phyloP scores from a whole-genome alignment of 2,888 invertebrate genomes.

The Unio delphinus region DNA sequence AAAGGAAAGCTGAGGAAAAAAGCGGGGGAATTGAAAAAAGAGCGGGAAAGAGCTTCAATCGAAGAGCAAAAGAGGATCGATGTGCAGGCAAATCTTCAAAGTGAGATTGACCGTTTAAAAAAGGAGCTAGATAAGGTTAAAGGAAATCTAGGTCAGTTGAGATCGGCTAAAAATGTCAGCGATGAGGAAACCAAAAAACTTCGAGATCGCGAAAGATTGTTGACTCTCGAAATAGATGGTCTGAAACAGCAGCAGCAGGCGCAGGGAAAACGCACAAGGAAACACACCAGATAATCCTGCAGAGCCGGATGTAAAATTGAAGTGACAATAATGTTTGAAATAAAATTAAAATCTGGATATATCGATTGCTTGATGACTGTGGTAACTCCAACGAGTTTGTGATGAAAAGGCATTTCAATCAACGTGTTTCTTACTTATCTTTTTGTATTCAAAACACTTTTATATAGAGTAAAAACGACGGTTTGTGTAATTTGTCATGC shows the following conservation, averaged over 20 bases:
- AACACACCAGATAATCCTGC: background rate
- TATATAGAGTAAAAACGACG: too few species aligned
- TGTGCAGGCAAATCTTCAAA: slow-evolving; percentile 33
- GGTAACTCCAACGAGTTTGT: too few species aligned
- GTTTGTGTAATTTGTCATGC: too few species aligned
- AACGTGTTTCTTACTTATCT: too few species aligned
- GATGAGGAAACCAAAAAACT: slow-evolving; percentile 46
- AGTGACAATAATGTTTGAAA: too few species aligned
- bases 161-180: slow-evolving; percentile 46
- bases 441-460: too few species aligned
- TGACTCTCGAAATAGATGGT: slow-evolving; percentile 40
- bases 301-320: too few species aligned
- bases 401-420: too few species aligned
- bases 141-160: slow-evolving; percentile 42
- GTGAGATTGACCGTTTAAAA: slow-evolving; percentile 35
- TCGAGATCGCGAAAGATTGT: slow-evolving; percentile 38
- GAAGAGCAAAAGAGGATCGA: slow-evolving; percentile 41
- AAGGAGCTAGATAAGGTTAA: slow-evolving; percentile 43
- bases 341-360: too few species aligned
- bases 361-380: too few species aligned
- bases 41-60: slow-evolving; percentile 29
- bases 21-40: slow-evolving; percentile 33
- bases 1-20: slow-evolving; percentile 35
- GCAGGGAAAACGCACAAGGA: slow-evolving; percentile 6
- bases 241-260: slow-evolving; percentile 27